phyloP scores from a whole-genome alignment of 2,113 vertebrate genomes.

The Barbus barbus region DNA sequence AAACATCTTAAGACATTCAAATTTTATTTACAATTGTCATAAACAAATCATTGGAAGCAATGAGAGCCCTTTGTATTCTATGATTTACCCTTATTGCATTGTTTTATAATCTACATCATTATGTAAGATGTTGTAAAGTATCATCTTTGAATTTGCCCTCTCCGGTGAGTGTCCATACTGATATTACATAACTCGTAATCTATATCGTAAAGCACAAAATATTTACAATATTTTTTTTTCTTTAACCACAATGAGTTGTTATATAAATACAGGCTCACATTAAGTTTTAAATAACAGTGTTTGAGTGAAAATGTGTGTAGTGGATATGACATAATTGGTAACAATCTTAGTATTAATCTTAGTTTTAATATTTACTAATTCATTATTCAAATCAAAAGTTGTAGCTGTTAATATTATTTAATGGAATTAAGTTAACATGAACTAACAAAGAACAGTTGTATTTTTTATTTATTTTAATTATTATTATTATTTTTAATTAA shows the following conservation, averaged over 20 bases:
- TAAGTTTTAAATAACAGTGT: background rate
- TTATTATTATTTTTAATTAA: no score
- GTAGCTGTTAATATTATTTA: no score
- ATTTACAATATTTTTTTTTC: background rate
- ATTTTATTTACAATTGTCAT: background rate
- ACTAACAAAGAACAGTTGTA: no score
- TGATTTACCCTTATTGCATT: background rate
- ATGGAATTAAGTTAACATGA: no score
- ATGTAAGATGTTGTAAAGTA: conserved; percentile 19
- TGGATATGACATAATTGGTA: background rate
- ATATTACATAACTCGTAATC: background rate
- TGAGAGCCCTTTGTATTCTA: background rate
- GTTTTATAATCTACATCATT: background rate
- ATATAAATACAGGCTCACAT: background rate
- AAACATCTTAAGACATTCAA: background rate
- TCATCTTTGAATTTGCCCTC: background rate
- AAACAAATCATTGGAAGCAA: background rate
- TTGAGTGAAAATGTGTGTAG: background rate
- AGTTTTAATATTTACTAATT: no score
- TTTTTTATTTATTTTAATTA: no score
- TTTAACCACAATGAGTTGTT: background rate
- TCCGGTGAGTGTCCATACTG: background rate
- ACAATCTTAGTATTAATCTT: no score
- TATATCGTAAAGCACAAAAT: background rate
- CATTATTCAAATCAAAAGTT: no score